Conservation (phyloP, 2,797 vertebrate species). For the Gymnopithys bicolor region DNA sequence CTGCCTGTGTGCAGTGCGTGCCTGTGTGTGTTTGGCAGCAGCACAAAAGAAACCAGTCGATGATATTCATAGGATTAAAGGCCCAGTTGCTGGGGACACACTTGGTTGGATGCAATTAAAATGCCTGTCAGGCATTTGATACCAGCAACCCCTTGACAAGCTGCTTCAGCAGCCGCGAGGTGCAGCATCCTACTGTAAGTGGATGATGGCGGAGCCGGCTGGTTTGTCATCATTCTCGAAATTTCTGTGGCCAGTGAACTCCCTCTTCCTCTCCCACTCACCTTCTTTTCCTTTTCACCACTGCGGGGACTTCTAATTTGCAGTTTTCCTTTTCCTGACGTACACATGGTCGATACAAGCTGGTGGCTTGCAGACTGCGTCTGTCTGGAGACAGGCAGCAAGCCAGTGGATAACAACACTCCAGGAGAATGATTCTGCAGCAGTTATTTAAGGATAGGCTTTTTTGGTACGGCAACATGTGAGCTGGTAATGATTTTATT, state of each 20-base stretch:
- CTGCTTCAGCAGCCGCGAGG: conserved; percentile 64
- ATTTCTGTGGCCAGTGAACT: conserved; percentile 79
- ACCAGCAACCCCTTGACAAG: conserved; percentile 70
- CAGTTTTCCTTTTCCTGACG: conserved; percentile 72
- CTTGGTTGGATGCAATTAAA: conserved; percentile 80
- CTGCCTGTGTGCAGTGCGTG: conserved; percentile 40
- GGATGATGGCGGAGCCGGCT: conserved; percentile 78
- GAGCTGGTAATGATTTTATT: conserved; percentile 73
- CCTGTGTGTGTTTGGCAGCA: conserved; percentile 40
- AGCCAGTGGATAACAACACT: conserved; percentile 60
- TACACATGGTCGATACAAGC: conserved; percentile 70
- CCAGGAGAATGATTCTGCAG: conserved; percentile 69
- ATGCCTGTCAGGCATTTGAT: conserved; percentile 80
- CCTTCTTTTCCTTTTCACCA: conserved; percentile 78
- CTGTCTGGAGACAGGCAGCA: conserved; percentile 71
- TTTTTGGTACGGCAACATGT: conserved; percentile 59
- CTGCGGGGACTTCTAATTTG: conserved; percentile 80
- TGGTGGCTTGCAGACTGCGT: conserved; percentile 78
- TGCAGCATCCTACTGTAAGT: conserved; percentile 77
- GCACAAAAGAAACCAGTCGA: conserved; percentile 71
- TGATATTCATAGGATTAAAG: conserved; percentile 71
- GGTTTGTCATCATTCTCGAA: conserved; percentile 82
- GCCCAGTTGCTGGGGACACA: conserved; percentile 60
- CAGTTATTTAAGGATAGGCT: conserved; percentile 71
- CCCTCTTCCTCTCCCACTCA: conserved; percentile 79